phyloP scores from a whole-genome alignment of 2,888 invertebrate genomes.

The Axea sp. region DNA sequence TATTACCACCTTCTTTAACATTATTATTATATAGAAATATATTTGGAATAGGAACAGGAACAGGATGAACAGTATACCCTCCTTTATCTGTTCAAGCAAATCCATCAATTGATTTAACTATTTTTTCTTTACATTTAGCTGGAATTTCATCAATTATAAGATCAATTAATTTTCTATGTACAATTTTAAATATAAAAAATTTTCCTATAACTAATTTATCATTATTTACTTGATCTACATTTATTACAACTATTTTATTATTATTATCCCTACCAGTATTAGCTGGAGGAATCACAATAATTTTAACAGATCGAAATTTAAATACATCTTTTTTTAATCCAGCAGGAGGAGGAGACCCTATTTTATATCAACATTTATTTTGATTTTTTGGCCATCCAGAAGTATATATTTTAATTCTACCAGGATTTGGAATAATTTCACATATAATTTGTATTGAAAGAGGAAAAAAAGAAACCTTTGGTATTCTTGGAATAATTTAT shows the following conservation, averaged over 20 bases:
- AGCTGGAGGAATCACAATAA: slow-evolving; percentile 89
- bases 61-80: slow-evolving; percentile 89
- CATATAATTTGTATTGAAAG: slow-evolving; percentile 88
- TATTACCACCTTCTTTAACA: slow-evolving; percentile 86
- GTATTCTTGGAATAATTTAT: slow-evolving; percentile 88
- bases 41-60: slow-evolving; percentile 86
- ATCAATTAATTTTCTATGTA: slow-evolving; percentile 89
- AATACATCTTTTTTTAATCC: slow-evolving; percentile 91
- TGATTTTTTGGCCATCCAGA: slow-evolving; percentile 93
- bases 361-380: slow-evolving; percentile 75
- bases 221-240: slow-evolving; percentile 87
- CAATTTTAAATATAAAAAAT: slow-evolving; percentile 85
- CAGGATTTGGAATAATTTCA: slow-evolving; percentile 90
- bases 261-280: slow-evolving; percentile 86
- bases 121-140: slow-evolving; percentile 88
- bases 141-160: slow-evolving; percentile 88
- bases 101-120: slow-evolving; percentile 86
- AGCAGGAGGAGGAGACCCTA: slow-evolving; percentile 87
- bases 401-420: slow-evolving; percentile 92
- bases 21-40: slow-evolving; percentile 84
- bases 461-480: slow-evolving; percentile 88
- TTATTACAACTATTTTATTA: slow-evolving; percentile 84
- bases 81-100: slow-evolving; percentile 85
- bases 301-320: slow-evolving; percentile 88
- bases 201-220: slow-evolving; percentile 80